These are phyloP conservation scores for Lasioglossum morio DNA, from an alignment of 2,888 invertebrate species.

Conservation along the genomic window DNA sequence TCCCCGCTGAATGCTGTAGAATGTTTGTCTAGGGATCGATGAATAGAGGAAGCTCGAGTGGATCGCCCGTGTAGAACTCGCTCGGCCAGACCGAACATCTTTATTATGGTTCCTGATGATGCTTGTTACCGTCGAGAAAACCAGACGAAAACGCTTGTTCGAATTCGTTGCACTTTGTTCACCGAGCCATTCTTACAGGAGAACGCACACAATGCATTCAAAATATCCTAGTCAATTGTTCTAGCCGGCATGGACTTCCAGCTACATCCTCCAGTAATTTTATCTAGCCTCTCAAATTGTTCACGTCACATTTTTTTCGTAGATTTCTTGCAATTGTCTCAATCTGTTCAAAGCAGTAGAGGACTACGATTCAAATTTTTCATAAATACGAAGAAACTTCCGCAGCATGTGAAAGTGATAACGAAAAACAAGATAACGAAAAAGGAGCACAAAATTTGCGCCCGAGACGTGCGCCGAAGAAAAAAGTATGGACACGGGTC, in stretches of 20 bases:
- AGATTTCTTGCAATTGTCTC: too few relatives aligned
- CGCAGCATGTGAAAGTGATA: background rate
- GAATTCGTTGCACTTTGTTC: background rate
- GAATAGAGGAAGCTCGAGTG: constrained; percentile 1
- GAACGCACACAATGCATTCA: background rate
- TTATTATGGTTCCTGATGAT: constrained; percentile 18
- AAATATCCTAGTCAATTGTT: background rate
- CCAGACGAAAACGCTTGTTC: background rate
- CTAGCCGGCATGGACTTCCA: background rate
- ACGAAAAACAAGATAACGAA: background rate
- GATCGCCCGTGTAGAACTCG: background rate
- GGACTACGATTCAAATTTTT: background rate
- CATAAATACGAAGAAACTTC: background rate
- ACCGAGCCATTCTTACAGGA: background rate
- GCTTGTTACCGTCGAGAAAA: background rate
- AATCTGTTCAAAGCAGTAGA: too few relatives aligned
- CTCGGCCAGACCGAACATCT: background rate
- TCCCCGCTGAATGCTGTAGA: background rate
- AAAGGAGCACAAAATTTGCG: background rate
- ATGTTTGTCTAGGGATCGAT: constrained; percentile 18
- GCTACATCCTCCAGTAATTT: background rate
- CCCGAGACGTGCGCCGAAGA: too few relatives aligned
- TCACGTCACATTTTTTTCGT: too few relatives aligned
- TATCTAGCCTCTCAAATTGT: background rate
- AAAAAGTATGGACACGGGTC: background rate